A percentile compares a stretch with the other conserved stretches of the same genome.
phyloP scores from a whole-genome alignment of 2,797 vertebrate genomes.

The Squalus acanthias region DNA sequence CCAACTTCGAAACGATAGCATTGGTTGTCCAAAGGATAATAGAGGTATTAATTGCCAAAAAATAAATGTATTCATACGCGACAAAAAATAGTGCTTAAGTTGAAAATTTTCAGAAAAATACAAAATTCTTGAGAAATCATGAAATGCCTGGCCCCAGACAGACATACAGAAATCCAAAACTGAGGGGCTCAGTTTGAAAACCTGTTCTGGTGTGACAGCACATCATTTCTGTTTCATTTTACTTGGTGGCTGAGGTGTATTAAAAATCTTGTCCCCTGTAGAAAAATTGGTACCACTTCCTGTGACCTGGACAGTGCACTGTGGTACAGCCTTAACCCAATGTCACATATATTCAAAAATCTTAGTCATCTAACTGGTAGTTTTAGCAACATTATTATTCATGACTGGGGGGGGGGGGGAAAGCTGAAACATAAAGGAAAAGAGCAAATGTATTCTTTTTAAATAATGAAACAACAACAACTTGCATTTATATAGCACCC shows the following conservation, averaged over 20 bases:
- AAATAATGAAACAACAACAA: not conserved
- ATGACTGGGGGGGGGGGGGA: not conserved
- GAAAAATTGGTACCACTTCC: not conserved
- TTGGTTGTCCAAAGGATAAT: not conserved
- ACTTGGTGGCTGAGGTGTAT: not conserved
- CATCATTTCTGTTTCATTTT: not conserved
- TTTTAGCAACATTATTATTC: not conserved
- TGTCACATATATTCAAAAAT: not conserved
- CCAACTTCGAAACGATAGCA: not conserved
- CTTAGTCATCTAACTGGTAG: not conserved
- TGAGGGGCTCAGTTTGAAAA: not conserved
- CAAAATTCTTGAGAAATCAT: not conserved
- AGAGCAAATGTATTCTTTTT: not conserved
- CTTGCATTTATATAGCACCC: not conserved
- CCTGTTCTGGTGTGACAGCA: not conserved
- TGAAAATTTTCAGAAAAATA: not conserved
- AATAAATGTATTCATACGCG: not conserved
- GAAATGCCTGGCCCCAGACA: not conserved
- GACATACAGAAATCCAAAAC: not conserved
- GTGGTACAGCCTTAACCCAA: not conserved
- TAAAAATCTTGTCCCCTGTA: not conserved
- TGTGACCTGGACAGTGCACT: not conserved
- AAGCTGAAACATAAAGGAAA: not conserved
- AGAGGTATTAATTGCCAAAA: not conserved
- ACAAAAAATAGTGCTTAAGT: not conserved